These are phyloP conservation scores for Azemiops feae DNA, from an alignment of 2,113 vertebrate genomes.

Conservation along the genomic window DNA sequence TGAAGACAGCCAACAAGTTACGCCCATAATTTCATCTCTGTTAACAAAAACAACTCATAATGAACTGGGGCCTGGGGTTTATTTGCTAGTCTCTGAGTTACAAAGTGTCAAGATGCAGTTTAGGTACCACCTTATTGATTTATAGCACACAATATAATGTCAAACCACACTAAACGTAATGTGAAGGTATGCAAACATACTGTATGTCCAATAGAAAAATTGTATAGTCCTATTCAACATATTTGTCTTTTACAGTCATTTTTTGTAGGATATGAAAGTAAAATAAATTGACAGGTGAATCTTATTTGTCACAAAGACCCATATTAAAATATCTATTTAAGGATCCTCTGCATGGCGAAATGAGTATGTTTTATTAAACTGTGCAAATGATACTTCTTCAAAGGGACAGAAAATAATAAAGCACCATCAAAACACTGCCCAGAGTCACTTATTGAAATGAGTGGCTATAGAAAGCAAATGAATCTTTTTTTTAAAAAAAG, in stretches of 20 bases:
- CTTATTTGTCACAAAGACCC: background rate
- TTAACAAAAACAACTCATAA: constrained; percentile 80
- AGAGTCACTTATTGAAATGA: background rate
- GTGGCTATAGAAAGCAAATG: background rate
- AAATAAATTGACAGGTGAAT: background rate
- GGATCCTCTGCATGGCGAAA: background rate
- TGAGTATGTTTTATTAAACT: background rate
- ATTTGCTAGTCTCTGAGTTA: constrained; percentile 67
- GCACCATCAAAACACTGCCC: background rate
- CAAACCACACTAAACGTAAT: constrained; percentile 65
- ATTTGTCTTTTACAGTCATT: constrained; percentile 58
- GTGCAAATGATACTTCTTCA: background rate
- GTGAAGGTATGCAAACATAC: constrained; percentile 63
- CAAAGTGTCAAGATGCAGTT: constrained; percentile 60
- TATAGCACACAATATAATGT: constrained; percentile 56
- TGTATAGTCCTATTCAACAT: constrained; percentile 63
- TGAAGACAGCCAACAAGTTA: constrained; percentile 80
- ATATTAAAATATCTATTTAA: background rate
- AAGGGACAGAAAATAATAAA: background rate
- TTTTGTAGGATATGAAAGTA: constrained; percentile 38
- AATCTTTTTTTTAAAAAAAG: background rate
- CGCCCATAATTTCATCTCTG: constrained; percentile 84
- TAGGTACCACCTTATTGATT: constrained; percentile 66
- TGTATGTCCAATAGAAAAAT: constrained; percentile 67
- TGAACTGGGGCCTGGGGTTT: constrained; percentile 64